These are phyloP conservation scores for Theodoxus fluviatilis DNA, from an alignment of 2,888 invertebrate genomes.

Conservation along the genomic window DNA sequence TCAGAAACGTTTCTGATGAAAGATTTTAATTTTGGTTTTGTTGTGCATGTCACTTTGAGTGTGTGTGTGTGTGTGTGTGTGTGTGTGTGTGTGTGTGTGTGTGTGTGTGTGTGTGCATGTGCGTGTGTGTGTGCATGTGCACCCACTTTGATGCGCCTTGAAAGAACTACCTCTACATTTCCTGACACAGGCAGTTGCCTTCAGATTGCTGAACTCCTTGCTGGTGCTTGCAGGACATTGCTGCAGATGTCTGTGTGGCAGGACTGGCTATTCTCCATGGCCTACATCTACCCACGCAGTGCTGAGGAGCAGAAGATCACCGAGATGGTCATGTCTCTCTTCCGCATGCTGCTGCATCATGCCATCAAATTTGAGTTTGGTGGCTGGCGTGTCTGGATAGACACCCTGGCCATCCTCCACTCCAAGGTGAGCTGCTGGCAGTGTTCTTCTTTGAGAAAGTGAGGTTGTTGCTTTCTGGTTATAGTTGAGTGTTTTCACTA, in stretches of 20 bases:
- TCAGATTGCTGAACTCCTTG: background rate
- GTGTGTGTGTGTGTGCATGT: too few species aligned
- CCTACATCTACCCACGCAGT: conserved; percentile 95
- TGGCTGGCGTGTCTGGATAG: conserved; percentile 99
- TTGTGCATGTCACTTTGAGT: background rate
- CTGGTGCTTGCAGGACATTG: conserved; percentile 73
- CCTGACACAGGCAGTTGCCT: too few species aligned
- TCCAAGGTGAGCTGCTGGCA: conserved; percentile 78
- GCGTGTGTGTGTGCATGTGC: too few species aligned
- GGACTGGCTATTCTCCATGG: conserved; percentile 95
- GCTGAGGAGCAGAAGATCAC: conserved; percentile 95
- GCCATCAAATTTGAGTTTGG: conserved; percentile 99
- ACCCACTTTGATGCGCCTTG: too few species aligned
- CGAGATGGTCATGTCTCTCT: conserved; percentile 97
- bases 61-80: background rate
- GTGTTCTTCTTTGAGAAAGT: background rate
- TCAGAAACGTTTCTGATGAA: background rate
- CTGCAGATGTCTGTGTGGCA: conserved; percentile 99
- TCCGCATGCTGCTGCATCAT: conserved; percentile 96
- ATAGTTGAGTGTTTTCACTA: too few species aligned
- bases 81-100: background rate
- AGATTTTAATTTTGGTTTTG: background rate
- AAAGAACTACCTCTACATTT: too few species aligned
- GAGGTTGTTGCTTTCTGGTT: too few species aligned
- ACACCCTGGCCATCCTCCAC: conserved; percentile 98